phyloP scores from a whole-genome alignment of 2,888 invertebrate genomes.

The Chorisops tibialis region DNA sequence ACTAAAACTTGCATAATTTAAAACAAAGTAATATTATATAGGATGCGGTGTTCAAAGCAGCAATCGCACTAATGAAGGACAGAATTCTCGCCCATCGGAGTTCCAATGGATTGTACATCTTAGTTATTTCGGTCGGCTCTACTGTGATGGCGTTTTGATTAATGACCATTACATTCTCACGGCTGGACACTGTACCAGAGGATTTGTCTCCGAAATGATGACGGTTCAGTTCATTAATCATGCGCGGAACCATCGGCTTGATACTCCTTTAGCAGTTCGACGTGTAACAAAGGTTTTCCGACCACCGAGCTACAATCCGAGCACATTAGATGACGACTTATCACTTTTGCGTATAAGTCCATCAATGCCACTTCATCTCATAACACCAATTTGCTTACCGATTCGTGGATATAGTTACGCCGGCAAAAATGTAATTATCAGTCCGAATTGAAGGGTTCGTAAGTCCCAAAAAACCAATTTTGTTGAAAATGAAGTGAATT shows the following conservation, averaged over 20 bases:
- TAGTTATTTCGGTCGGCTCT: slow-evolving; percentile 61
- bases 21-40: too few species aligned
- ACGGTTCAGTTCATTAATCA: slow-evolving; percentile 65
- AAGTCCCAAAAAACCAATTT: too few species aligned
- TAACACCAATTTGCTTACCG: slow-evolving; percentile 72
- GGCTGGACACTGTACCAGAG: slow-evolving; percentile 69
- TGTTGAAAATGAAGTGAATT: too few species aligned
- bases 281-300: neutral
- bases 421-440: slow-evolving; percentile 27
- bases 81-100: neutral
- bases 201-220: slow-evolving; percentile 57
- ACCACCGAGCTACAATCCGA: slow-evolving; percentile 11
- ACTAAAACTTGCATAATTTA: too few species aligned
- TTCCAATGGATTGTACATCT: slow-evolving; percentile 59
- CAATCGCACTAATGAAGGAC: neutral
- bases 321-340: slow-evolving; percentile 35
- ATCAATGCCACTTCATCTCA: slow-evolving; percentile 37
- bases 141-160: slow-evolving; percentile 67
- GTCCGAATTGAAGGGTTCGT: too few species aligned
- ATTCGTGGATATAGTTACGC: slow-evolving; percentile 53
- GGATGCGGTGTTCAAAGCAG: slow-evolving; percentile 2
- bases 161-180: slow-evolving; percentile 66
- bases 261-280: neutral
- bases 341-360: neutral
- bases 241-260: slow-evolving; percentile 54